phyloP scores from a whole-genome alignment of 2,888 invertebrate genomes.

The Lasioglossum figueresi region DNA sequence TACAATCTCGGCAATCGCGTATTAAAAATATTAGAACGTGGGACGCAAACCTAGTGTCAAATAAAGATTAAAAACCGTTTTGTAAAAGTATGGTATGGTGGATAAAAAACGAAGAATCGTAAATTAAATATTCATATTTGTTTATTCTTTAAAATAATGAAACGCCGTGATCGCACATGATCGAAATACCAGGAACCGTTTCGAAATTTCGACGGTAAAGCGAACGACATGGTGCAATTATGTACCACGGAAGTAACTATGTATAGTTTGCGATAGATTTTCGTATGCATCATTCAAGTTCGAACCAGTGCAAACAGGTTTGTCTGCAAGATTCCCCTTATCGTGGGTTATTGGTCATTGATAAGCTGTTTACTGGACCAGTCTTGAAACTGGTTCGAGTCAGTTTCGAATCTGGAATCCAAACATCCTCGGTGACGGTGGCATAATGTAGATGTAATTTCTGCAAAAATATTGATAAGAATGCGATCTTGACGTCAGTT shows the following conservation, averaged over 20 bases:
- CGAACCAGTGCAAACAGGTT: constrained; percentile 46
- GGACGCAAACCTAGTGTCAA: neutral
- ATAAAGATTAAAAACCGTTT: neutral
- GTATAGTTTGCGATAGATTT: neutral
- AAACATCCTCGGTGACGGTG: neutral
- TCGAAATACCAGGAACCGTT: neutral
- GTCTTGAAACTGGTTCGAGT: constrained; percentile 38
- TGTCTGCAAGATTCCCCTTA: constrained; percentile 41
- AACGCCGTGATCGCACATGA: neutral
- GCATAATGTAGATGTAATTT: neutral
- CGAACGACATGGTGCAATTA: neutral
- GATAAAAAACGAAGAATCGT: neutral
- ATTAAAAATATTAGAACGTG: neutral
- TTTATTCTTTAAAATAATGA: neutral
- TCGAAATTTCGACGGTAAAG: neutral
- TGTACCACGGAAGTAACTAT: neutral
- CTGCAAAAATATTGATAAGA: neutral
- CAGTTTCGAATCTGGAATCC: constrained; percentile 40
- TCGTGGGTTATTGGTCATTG: constrained; percentile 48
- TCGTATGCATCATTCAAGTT: neutral
- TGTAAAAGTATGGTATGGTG: neutral
- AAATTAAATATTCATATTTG: neutral
- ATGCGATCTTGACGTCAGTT: neutral
- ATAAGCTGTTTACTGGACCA: constrained; percentile 52
- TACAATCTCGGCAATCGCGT: too few relatives aligned